A percentile compares a stretch with the other conserved stretches of the same genome.
Conservation (phyloP, 2,113 vertebrate species). For the Strigops habroptila region DNA sequence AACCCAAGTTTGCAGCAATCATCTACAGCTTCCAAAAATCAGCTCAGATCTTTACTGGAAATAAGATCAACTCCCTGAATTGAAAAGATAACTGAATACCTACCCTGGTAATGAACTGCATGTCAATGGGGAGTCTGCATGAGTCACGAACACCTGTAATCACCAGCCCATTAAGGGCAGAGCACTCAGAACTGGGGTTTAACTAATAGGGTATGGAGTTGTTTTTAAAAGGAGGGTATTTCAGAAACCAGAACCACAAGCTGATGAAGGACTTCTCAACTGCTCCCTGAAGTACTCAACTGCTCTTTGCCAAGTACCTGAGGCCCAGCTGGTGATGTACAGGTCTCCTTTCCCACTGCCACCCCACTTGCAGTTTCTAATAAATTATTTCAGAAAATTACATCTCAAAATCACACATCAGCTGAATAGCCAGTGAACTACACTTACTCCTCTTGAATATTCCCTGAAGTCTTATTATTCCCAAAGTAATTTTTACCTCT, state of each 20-base stretch:
- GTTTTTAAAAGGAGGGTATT: background rate
- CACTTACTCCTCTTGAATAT: background rate
- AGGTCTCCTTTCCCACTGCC: background rate
- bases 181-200: background rate
- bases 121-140: background rate
- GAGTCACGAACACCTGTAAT: background rate
- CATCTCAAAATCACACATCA: background rate
- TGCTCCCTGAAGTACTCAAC: background rate
- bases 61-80: background rate
- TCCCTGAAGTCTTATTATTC: background rate
- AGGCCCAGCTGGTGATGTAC: background rate
- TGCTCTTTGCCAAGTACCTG: fast-evolving
- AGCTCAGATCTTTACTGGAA: background rate
- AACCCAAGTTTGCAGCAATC: background rate
- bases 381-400: background rate
- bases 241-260: background rate
- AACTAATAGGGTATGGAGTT: background rate
- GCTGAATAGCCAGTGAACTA: background rate
- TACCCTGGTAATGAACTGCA: background rate
- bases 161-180: background rate
- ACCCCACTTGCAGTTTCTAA: background rate
- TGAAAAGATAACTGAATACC: background rate
- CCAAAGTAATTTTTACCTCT: constrained; percentile 78
- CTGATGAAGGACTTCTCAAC: background rate
- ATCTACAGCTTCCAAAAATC: background rate